A percentile compares a stretch with the other conserved stretches of the same genome.
Conservation (phyloP, 2,113 vertebrate genomes). For the Pteruthius melanotis region DNA sequence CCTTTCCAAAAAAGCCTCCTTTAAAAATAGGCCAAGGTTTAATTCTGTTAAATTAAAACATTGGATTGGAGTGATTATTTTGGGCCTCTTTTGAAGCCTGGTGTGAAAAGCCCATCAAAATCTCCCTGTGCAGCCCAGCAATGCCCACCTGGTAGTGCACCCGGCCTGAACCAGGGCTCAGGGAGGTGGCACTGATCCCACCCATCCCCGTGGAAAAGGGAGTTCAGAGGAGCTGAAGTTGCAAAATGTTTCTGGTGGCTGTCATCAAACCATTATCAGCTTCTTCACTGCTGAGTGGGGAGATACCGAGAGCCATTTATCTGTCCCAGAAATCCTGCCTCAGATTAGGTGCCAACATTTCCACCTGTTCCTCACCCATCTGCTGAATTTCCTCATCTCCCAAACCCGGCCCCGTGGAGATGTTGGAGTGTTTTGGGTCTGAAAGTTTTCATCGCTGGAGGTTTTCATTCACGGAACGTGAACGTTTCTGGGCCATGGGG, state of each 20-base stretch:
- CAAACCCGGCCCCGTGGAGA: neutral
- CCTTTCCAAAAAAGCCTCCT: neutral
- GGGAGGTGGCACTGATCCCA: neutral
- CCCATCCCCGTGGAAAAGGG: neutral
- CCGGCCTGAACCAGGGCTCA: neutral
- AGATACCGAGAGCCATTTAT: neutral
- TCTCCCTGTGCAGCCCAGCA: neutral
- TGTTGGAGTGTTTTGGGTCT: neutral
- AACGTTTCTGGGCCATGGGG: neutral
- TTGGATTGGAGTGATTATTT: neutral
- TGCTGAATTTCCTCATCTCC: neutral
- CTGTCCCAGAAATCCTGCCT: slow-evolving; percentile 9
- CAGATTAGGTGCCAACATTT: neutral
- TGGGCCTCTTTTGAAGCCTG: neutral
- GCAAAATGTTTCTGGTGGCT: neutral
- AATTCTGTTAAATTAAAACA: neutral
- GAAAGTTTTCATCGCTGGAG: neutral
- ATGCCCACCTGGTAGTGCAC: neutral
- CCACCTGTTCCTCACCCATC: slow-evolving; percentile 28
- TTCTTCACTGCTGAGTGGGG: neutral
- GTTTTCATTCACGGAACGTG: rapidly evolving
- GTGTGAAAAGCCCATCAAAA: neutral
- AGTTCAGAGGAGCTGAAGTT: neutral
- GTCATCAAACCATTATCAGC: slow-evolving; percentile 39
- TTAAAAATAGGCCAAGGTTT: neutral